These are phyloP conservation scores for Xyrichtys novacula DNA, from an alignment of 2,797 vertebrate genomes.

Conservation along the genomic window DNA sequence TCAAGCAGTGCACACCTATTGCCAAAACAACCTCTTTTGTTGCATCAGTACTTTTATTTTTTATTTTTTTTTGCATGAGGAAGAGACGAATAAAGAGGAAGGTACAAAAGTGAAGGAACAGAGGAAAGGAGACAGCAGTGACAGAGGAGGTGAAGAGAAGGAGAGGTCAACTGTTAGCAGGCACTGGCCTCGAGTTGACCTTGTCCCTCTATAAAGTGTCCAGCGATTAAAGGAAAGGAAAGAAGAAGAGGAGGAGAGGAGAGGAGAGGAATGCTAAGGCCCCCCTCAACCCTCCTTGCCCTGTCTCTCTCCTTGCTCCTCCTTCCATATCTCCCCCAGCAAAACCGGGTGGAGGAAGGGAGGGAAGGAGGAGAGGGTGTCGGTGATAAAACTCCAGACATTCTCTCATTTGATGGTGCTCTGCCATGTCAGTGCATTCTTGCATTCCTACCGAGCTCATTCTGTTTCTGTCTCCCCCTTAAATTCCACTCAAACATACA, in stretches of 20 bases:
- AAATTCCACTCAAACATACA: conserved; percentile 43
- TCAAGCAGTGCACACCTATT: conserved; percentile 48
- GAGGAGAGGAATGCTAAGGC: conserved; percentile 89
- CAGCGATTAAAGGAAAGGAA: conserved; percentile 75
- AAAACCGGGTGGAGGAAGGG: conserved; percentile 63
- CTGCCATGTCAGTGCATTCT: conserved; percentile 93
- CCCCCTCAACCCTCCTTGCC: conserved; percentile 87
- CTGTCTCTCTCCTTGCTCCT: conserved; percentile 86
- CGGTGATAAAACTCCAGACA: conserved; percentile 97
- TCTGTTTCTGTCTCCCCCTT: conserved; percentile 71
- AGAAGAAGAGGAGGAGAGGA: conserved; percentile 83
- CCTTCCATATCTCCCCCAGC: conserved; percentile 75
- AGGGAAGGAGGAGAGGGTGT: conserved; percentile 69
- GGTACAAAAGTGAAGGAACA: conserved; percentile 21
- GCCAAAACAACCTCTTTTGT: conserved; percentile 36
- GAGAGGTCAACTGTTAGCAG: conserved; percentile 89
- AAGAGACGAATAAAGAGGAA: conserved; percentile 12
- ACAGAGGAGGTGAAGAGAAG: conserved; percentile 51
- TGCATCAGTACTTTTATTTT: conserved; percentile 39
- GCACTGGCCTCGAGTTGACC: conserved; percentile 90
- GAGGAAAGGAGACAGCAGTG: conserved; percentile 41
- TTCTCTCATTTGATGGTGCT: conserved; percentile 95
- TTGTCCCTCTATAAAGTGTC: conserved; percentile 85
- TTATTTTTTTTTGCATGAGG: conserved; percentile 8
- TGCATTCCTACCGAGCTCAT: conserved; percentile 80